A percentile compares a stretch with the other conserved stretches of the same genome.
Evolutionary conservation across 2,888 invertebrate species (phyloP).

Genomic region (Strigamia crassipes): DNA sequence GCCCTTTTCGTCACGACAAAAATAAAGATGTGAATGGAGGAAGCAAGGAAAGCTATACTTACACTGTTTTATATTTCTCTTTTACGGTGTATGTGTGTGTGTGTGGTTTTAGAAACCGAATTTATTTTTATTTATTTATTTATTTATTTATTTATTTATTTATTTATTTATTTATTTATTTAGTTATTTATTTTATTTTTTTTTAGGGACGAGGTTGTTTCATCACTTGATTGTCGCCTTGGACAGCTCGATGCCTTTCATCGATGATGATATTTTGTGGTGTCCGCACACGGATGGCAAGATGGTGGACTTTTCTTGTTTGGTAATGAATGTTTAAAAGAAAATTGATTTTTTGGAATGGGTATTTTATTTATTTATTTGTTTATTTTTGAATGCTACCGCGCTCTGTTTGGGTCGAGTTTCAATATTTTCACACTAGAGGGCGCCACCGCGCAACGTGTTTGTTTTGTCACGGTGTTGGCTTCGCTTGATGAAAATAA

Average conservation of each 20-base stretch:
- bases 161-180: too few species aligned
- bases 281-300: slow-evolving; percentile 93
- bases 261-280: slow-evolving; percentile 93
- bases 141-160: too few species aligned
- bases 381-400: neutral
- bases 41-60: neutral
- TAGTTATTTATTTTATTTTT: neutral
- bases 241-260: slow-evolving; percentile 81
- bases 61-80: too few species aligned
- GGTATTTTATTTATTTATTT: too few species aligned
- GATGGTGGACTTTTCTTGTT: slow-evolving; percentile 88
- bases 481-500: neutral
- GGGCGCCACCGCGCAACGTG: neutral
- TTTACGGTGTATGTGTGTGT: too few species aligned
- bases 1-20: neutral
- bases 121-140: neutral
- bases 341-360: too few species aligned
- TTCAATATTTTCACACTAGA: neutral
- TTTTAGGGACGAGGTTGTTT: neutral
- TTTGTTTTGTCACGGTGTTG: neutral
- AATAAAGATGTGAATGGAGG: slow-evolving; percentile 4
- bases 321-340: slow-evolving; percentile 66
- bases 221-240: slow-evolving; percentile 4
- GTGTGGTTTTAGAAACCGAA: neutral
- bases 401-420: neutral